Conservation (phyloP, 1,140 invertebrate genomes). For the Chymomyza costata region DNA sequence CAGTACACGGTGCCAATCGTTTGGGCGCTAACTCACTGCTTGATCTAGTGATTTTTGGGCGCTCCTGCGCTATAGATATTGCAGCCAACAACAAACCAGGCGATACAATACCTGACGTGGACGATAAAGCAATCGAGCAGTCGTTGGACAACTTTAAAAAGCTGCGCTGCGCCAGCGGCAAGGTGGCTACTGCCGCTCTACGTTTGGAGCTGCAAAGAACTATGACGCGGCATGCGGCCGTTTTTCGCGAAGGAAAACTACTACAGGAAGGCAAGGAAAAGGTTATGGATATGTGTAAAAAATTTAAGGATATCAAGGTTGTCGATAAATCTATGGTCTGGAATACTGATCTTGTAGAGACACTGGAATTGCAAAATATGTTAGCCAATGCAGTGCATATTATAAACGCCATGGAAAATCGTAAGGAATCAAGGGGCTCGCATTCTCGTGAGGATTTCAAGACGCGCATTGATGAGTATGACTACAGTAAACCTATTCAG, state of each 20-base stretch:
- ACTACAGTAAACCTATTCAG: conserved; percentile 75
- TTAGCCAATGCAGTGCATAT: conserved; percentile 94
- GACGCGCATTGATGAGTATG: conserved; percentile 90
- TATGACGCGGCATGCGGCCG: conserved; percentile 98
- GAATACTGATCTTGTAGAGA: conserved; percentile 98
- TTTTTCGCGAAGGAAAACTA: conserved; percentile 92
- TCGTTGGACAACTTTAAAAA: conserved; percentile 94
- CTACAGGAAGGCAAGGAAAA: conserved; percentile 86
- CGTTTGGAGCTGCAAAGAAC: conserved; percentile 95
- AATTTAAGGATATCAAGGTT: conserved; percentile 80
- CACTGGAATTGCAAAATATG: conserved; percentile 96
- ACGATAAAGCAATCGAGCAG: conserved; percentile 89
- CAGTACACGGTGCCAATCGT: conserved; percentile 98
- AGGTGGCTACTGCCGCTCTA: conserved; percentile 87
- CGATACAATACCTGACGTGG: conserved; percentile 82
- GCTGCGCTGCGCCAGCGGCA: conserved; percentile 85
- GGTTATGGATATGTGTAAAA: conserved; percentile 80
- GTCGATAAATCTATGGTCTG: conserved; percentile 85
- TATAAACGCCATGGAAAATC: conserved; percentile 90
- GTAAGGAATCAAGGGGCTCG: conserved; percentile 97
- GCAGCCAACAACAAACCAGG: conserved; percentile 86
- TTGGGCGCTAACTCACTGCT: conserved; percentile 97
- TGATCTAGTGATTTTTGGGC: conserved; percentile 97
- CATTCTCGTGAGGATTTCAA: conserved; percentile 97
- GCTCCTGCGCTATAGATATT: conserved; percentile 95